These are phyloP conservation scores for Agrilus mali DNA, from an alignment of 2,888 invertebrate genomes.

Conservation along the genomic window DNA sequence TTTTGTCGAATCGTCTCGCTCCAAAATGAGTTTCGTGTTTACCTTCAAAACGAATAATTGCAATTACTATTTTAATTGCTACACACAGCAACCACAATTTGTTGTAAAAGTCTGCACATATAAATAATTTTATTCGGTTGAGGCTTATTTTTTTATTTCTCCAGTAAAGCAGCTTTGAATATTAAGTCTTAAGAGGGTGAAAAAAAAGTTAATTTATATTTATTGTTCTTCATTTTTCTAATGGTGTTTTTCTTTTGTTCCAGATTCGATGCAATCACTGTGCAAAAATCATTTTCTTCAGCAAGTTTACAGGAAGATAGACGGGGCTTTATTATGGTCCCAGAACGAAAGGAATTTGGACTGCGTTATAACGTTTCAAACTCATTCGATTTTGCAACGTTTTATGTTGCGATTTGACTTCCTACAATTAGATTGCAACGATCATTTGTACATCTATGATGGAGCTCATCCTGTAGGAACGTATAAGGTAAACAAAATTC, in stretches of 20 bases:
- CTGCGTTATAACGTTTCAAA: slow-evolving; percentile 89
- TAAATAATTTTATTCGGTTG: too few species aligned
- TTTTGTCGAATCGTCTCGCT: too few species aligned
- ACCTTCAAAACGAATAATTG: too few species aligned
- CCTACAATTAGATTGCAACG: slow-evolving; percentile 86
- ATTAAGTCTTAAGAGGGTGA: too few species aligned
- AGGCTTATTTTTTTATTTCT: too few species aligned
- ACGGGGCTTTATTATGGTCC: slow-evolving; percentile 82
- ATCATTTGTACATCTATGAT: slow-evolving; percentile 85
- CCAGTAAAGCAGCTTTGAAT: too few species aligned
- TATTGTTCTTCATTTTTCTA: not conserved
- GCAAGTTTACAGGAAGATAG: slow-evolving; percentile 79
- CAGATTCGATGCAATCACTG: slow-evolving; percentile 81
- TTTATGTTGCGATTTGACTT: slow-evolving; percentile 91
- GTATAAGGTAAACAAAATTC: slow-evolving; percentile 55
- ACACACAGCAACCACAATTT: too few species aligned
- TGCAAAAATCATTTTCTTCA: slow-evolving; percentile 85
- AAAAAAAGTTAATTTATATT: too few species aligned
- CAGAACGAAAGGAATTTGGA: slow-evolving; percentile 83
- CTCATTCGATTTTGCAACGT: slow-evolving; percentile 84
- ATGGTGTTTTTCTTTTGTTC: slow-evolving; percentile 23
- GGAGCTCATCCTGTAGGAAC: slow-evolving; percentile 81
- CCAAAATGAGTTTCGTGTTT: too few species aligned
- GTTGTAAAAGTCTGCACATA: too few species aligned
- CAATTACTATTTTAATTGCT: too few species aligned